A percentile compares a stretch with the other conserved stretches of the same genome.
Conservation (phyloP, 2,113 vertebrate genomes). For the Misgurnus anguillicaudatus region DNA sequence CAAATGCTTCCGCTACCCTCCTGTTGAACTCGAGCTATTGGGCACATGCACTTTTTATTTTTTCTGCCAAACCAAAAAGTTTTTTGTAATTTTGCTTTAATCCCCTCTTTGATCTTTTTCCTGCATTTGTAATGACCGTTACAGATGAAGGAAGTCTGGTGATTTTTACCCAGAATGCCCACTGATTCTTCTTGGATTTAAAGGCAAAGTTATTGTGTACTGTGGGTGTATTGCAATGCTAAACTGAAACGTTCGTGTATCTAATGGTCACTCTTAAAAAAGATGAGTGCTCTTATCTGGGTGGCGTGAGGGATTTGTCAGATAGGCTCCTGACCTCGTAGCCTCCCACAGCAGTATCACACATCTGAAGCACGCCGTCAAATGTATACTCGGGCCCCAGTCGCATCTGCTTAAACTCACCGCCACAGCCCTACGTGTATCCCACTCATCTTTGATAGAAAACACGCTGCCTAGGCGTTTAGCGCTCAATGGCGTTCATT, state of each 20-base stretch:
- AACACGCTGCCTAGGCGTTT: conserved; percentile 4
- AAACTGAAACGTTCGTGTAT: conserved; percentile 18
- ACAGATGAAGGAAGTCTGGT: conserved; percentile 41
- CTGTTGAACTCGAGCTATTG: conserved; percentile 62
- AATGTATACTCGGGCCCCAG: conserved; percentile 21
- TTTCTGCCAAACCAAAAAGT: conserved; percentile 60
- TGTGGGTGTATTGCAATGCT: not conserved
- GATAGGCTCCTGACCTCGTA: not conserved
- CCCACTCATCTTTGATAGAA: conserved; percentile 15
- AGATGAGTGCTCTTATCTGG: conserved; percentile 20
- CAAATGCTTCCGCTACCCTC: conserved; percentile 43
- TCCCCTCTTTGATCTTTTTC: conserved; percentile 60
- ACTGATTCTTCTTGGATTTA: conserved; percentile 42
- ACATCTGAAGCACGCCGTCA: conserved; percentile 40
- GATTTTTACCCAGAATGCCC: conserved; percentile 21
- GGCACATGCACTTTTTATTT: conserved; percentile 52
- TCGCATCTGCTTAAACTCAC: conserved; percentile 46
- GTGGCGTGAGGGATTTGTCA: not conserved
- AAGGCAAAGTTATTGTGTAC: not conserved
- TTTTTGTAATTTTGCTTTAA: conserved; percentile 52
- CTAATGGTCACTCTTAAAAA: conserved; percentile 9
- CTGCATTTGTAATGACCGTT: conserved; percentile 37
- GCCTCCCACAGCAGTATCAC: conserved; percentile 11
- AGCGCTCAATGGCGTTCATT: conserved; percentile 12
- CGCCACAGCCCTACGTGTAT: not conserved